phyloP scores from a whole-genome alignment of 2,888 invertebrate species.

The Pollenia amentaria region DNA sequence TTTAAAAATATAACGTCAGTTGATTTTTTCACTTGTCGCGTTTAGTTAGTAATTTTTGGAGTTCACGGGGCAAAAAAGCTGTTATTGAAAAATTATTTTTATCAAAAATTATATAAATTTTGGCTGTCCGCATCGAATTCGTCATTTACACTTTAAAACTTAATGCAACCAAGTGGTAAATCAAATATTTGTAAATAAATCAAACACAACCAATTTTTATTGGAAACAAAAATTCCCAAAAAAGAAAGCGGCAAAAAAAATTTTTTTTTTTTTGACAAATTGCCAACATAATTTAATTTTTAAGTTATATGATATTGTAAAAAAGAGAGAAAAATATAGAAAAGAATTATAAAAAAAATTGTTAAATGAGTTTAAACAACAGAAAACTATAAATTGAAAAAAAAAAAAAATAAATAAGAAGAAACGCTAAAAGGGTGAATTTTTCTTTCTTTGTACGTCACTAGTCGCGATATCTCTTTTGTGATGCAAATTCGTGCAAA shows the following conservation, averaged over 20 bases:
- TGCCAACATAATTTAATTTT: slow-evolving; percentile 46
- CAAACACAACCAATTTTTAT: not conserved
- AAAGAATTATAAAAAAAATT: not conserved
- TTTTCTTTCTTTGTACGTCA: slow-evolving; percentile 27
- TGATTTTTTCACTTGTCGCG: slow-evolving; percentile 60
- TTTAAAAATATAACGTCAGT: slow-evolving; percentile 49
- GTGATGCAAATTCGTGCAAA: slow-evolving; percentile 51
- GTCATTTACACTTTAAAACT: slow-evolving; percentile 20
- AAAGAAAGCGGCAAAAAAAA: slow-evolving; percentile 21
- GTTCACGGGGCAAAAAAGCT: not conserved
- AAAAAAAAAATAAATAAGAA: slow-evolving; percentile 1
- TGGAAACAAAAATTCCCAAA: not conserved
- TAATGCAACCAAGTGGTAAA: slow-evolving; percentile 44
- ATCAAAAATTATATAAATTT: slow-evolving; percentile 43
- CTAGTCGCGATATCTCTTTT: slow-evolving; percentile 42
- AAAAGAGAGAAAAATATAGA: not conserved
- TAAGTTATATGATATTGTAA: slow-evolving; percentile 23
- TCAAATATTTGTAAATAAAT: not conserved
- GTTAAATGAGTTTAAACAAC: not conserved
- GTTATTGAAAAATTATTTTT: slow-evolving; percentile 1
- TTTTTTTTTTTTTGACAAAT: slow-evolving; percentile 36
- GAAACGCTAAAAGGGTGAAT: not conserved
- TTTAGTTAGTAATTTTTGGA: slow-evolving; percentile 2
- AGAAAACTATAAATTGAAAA: slow-evolving; percentile 14
- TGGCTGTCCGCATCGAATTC: not conserved